Evolutionary conservation across 2,888 invertebrate genomes (phyloP).

Genomic region (Mongoloraphidia duomilia): DNA sequence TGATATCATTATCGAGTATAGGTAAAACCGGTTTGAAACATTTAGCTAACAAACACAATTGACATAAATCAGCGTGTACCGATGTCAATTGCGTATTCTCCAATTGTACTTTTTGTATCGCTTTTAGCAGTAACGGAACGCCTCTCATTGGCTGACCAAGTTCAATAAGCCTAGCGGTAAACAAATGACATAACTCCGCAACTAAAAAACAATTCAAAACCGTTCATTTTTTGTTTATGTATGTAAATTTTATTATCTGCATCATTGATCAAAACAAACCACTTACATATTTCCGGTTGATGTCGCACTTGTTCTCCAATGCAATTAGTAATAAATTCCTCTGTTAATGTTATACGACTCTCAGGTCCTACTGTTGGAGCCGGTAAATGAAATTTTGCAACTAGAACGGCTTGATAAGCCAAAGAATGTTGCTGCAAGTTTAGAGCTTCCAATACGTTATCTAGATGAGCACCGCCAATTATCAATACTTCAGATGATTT

Average conservation of each 20-base stretch:
- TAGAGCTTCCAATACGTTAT: constrained; percentile 80
- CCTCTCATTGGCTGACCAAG: constrained; percentile 68
- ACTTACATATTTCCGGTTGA: constrained; percentile 74
- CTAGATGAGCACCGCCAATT: constrained; percentile 72
- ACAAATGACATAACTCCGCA: constrained; percentile 76
- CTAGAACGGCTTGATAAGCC: constrained; percentile 74
- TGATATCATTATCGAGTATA: constrained; percentile 80
- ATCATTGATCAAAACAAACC: constrained; percentile 4
- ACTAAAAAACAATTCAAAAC: constrained; percentile 37
- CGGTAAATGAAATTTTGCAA: constrained; percentile 58
- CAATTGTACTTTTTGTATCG: constrained; percentile 76
- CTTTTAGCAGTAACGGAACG: constrained; percentile 65
- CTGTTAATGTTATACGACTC: constrained; percentile 51
- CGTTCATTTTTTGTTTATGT: not conserved
- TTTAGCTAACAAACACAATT: constrained; percentile 79
- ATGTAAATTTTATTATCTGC: not conserved
- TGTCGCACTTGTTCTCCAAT: constrained; percentile 83
- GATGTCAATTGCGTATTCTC: constrained; percentile 84
- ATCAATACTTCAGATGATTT: constrained; percentile 70
- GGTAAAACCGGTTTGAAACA: constrained; percentile 83
- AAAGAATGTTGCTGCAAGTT: constrained; percentile 85
- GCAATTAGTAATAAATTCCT: constrained; percentile 75
- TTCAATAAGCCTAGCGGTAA: constrained; percentile 66
- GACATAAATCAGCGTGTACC: constrained; percentile 86
- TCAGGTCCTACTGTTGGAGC: constrained; percentile 31